Conservation (phyloP, 1,140 invertebrate species). For the Globodera rostochiensis region DNA sequence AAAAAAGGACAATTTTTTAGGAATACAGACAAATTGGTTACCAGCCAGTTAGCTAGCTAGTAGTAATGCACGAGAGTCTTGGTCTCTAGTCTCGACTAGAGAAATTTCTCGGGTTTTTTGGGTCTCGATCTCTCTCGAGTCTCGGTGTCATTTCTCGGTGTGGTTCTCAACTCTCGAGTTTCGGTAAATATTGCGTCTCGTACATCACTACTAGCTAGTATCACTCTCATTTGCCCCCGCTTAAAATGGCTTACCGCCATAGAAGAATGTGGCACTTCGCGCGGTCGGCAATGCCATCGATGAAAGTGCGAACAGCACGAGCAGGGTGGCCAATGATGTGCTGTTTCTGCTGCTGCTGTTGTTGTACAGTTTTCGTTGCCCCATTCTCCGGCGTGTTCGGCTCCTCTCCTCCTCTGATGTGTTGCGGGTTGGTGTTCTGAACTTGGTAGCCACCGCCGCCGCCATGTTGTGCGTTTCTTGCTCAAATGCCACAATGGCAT, state of each 20-base stretch:
- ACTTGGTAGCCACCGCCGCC: not conserved
- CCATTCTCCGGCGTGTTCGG: not conserved
- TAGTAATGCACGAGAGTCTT: too few species aligned
- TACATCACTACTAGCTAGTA: too few species aligned
- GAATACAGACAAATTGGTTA: not conserved
- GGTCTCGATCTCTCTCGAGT: too few species aligned
- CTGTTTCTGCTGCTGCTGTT: not conserved
- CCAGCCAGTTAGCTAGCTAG: too few species aligned
- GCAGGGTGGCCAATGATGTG: not conserved
- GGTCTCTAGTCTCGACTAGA: too few species aligned
- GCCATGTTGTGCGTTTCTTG: not conserved
- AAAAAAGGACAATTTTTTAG: not conserved
- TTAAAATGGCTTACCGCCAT: not conserved
- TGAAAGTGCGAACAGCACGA: not conserved
- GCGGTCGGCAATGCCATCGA: not conserved
- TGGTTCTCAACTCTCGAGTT: too few species aligned
- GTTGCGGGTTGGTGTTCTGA: not conserved
- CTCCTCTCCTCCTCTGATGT: not conserved
- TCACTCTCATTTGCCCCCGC: not conserved
- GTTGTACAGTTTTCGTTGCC: not conserved
- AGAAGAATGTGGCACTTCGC: slow-evolving; percentile 10
- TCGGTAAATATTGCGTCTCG: too few species aligned
- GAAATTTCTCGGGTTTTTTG: too few species aligned
- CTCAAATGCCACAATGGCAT: not conserved
- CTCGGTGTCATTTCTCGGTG: too few species aligned